Conservation (phyloP, 2,797 vertebrate genomes). For the Alca torda region DNA sequence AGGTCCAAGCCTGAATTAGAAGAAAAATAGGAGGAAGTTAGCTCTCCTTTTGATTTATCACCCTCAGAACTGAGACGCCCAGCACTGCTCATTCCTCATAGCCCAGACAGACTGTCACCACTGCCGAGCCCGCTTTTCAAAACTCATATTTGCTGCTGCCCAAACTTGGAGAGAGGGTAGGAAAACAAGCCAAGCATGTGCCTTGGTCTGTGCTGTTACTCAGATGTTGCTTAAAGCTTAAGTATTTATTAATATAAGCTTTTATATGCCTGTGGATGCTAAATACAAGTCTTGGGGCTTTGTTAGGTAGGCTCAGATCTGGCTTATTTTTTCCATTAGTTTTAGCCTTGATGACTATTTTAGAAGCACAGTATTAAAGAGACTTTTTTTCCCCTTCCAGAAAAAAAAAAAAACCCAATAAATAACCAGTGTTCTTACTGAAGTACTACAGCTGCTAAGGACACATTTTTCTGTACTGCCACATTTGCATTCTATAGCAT, state of each 20-base stretch:
- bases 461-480: neutral
- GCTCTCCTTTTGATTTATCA: neutral
- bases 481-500: neutral
- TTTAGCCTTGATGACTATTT: neutral
- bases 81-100: neutral
- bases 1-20: neutral
- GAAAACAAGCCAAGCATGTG: neutral
- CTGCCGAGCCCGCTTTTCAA: neutral
- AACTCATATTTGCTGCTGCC: neutral
- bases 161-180: fast-evolving
- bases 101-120: neutral
- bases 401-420: neutral
- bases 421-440: neutral
- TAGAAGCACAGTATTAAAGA: neutral
- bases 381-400: neutral
- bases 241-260: neutral
- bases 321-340: neutral
- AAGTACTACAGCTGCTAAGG: neutral
- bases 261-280: neutral
- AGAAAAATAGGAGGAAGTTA: neutral
- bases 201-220: neutral
- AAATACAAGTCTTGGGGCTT: neutral
- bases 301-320: neutral
- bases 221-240: neutral
- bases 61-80: neutral